These are phyloP conservation scores for Agrypnus murinus DNA, from an alignment of 2,888 invertebrate species.

Conservation along the genomic window DNA sequence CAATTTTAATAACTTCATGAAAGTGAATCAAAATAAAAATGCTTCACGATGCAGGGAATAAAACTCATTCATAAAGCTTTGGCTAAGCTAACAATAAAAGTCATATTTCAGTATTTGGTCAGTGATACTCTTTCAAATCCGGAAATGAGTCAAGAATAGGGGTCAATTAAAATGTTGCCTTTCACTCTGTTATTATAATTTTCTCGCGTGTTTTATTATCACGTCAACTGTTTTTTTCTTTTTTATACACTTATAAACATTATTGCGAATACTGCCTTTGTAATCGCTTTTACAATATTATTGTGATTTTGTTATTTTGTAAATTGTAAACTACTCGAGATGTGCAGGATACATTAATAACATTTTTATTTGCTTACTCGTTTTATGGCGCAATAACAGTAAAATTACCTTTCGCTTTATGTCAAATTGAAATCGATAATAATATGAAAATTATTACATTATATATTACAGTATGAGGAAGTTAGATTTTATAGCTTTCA, in stretches of 20 bases:
- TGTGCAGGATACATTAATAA: background rate
- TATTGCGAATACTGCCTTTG: constrained; percentile 16
- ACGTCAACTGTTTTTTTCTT: background rate
- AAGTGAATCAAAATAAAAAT: no score
- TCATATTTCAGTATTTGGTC: constrained; percentile 21
- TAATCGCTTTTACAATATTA: constrained; percentile 21
- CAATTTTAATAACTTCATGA: no score
- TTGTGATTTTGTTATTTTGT: constrained; percentile 5
- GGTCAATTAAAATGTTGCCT: constrained; percentile 32
- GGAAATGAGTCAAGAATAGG: constrained; percentile 23
- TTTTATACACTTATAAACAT: background rate
- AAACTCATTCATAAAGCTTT: no score
- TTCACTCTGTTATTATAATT: constrained; percentile 31
- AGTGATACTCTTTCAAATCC: constrained; percentile 23
- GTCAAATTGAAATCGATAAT: no score
- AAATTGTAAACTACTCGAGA: constrained; percentile 16
- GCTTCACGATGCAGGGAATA: no score
- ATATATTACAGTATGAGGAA: no score
- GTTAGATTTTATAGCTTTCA: no score
- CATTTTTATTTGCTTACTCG: background rate
- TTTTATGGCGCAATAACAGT: constrained; percentile 9
- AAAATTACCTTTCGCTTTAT: constrained; percentile 1
- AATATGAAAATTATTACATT: no score
- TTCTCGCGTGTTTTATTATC: constrained; percentile 14
- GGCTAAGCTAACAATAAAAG: no score